Conservation (phyloP, 1,140 invertebrate genomes). For the Chymomyza costata region DNA sequence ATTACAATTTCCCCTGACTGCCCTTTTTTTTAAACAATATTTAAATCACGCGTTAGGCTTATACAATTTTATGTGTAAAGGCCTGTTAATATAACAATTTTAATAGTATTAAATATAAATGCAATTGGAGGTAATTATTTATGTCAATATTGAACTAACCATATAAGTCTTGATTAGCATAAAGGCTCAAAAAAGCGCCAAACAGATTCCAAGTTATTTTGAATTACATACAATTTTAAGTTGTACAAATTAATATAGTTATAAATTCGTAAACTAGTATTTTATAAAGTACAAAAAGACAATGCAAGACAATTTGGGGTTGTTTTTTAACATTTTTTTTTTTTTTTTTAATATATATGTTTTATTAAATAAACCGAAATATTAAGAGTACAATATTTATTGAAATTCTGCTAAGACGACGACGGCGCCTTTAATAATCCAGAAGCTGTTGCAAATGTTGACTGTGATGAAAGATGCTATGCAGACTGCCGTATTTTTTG, state of each 20-base stretch:
- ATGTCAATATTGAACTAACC: too few relatives aligned
- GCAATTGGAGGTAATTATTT: too few relatives aligned
- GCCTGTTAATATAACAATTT: too few relatives aligned
- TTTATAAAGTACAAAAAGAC: constrained; percentile 60
- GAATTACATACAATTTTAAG: constrained; percentile 54
- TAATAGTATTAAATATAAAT: too few relatives aligned
- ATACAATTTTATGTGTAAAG: too few relatives aligned
- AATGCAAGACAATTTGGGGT: constrained; percentile 59
- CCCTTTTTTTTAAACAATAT: too few relatives aligned
- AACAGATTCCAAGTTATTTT: constrained; percentile 12
- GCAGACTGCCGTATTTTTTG: constrained; percentile 14
- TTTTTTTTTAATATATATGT: constrained; percentile 62
- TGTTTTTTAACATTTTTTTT: constrained; percentile 30
- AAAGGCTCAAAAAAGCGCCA: too few relatives aligned
- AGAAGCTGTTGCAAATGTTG: constrained; percentile 20
- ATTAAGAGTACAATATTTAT: constrained; percentile 74
- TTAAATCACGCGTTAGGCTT: too few relatives aligned
- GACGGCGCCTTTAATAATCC: constrained; percentile 29
- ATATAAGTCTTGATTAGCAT: too few relatives aligned
- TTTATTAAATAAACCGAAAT: constrained; percentile 75
- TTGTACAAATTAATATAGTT: constrained; percentile 54
- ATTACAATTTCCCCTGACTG: too few relatives aligned
- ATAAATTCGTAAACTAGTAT: constrained; percentile 28
- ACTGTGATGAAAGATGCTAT: constrained; percentile 25
- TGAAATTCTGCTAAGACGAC: constrained; percentile 65